A percentile compares a stretch with the other conserved stretches of the same genome.
Evolutionary conservation across 2,888 invertebrate genomes (phyloP).

Genomic region (Tipula confusa): DNA sequence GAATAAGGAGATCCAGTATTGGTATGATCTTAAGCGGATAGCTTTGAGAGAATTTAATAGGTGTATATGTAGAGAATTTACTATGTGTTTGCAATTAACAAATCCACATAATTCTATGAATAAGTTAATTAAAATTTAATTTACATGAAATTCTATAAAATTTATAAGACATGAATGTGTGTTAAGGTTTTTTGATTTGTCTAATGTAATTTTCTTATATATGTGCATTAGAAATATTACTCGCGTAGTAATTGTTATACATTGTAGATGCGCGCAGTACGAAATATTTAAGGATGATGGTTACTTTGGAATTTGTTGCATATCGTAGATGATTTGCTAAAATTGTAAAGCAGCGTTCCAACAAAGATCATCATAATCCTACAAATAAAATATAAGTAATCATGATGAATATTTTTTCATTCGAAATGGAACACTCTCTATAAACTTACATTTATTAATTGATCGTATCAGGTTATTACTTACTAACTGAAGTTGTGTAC

Average conservation of each 20-base stretch:
- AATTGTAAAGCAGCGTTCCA: too few relatives aligned
- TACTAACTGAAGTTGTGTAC: too few relatives aligned
- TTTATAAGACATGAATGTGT: not conserved
- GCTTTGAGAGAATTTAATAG: too few relatives aligned
- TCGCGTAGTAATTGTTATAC: not conserved
- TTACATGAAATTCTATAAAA: not conserved
- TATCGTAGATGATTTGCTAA: not conserved
- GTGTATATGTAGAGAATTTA: too few relatives aligned
- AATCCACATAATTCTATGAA: not conserved
- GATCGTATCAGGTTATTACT: too few relatives aligned
- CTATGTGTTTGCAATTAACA: not conserved
- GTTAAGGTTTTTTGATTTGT: not conserved
- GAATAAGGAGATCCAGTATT: too few relatives aligned
- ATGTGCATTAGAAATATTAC: not conserved
- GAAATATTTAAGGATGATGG: not conserved
- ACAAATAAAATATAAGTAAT: too few relatives aligned
- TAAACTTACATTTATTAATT: too few relatives aligned
- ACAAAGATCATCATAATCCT: too few relatives aligned
- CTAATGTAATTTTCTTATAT: not conserved
- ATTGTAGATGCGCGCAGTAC: not conserved
- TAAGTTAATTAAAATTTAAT: not conserved
- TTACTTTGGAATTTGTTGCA: not conserved
- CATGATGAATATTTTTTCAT: too few relatives aligned
- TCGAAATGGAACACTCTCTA: too few relatives aligned
- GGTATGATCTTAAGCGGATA: too few relatives aligned